phyloP scores from a whole-genome alignment of 2,888 invertebrate genomes.

The Nasonia oneida region DNA sequence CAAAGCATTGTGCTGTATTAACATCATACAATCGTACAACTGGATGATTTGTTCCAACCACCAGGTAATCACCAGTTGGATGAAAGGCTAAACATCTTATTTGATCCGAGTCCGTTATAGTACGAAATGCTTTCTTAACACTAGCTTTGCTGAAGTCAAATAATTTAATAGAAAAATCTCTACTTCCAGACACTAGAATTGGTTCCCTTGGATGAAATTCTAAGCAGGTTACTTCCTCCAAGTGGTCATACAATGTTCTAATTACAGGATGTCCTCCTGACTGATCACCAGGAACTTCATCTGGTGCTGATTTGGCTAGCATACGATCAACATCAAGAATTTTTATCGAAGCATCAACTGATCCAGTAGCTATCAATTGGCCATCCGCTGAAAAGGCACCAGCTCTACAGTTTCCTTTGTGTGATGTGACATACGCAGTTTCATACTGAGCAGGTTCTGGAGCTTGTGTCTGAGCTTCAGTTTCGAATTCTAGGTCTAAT shows the following conservation, averaged over 20 bases:
- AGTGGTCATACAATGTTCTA: conserved; percentile 97
- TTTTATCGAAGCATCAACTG: conserved; percentile 99
- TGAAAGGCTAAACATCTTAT: conserved; percentile 96
- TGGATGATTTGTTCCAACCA: conserved; percentile 96
- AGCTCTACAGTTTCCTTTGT: conserved; percentile 97
- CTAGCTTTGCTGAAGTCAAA: conserved; percentile 99
- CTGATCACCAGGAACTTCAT: conserved; percentile 90
- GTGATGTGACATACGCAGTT: conserved; percentile 99
- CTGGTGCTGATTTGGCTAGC: conserved; percentile 98
- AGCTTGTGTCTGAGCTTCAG: conserved; percentile 94
- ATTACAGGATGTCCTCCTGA: conserved; percentile 99
- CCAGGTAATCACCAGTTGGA: conserved; percentile 95
- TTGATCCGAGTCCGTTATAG: conserved; percentile 96
- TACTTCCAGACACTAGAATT: conserved; percentile 95
- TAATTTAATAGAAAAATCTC: conserved; percentile 96
- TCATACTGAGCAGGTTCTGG: conserved; percentile 99
- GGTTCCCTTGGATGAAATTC: conserved; percentile 98
- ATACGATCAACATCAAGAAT: conserved; percentile 99
- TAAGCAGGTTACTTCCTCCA: conserved; percentile 97
- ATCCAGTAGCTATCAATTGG: conserved; percentile 97
- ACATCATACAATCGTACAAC: conserved; percentile 95
- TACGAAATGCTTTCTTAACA: conserved; percentile 98
- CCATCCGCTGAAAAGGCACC: conserved; percentile 98
- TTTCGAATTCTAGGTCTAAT: conserved; percentile 96
- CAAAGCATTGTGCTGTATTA: conserved; percentile 97